Percentiles rank a stretch among this genome's conserved stretches.
phyloP scores from a whole-genome alignment of 2,113 vertebrate genomes.

The Lasiurus cinereus region DNA sequence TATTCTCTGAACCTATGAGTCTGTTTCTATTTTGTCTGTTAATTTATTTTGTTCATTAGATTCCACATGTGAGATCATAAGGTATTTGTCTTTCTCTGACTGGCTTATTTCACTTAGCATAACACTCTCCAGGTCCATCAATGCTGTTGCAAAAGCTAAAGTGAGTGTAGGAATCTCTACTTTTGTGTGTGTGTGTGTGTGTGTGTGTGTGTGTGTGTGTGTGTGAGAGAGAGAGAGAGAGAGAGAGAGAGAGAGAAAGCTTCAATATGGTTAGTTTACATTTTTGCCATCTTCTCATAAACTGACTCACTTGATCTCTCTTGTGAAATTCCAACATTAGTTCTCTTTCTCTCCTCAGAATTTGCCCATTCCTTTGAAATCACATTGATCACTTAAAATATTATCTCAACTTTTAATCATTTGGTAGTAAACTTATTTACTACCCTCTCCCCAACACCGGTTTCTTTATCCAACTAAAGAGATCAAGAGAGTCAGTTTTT shows the following conservation, averaged over 20 bases:
- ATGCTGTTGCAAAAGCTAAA: not conserved
- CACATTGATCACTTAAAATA: constrained; percentile 34
- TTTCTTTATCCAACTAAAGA: constrained; percentile 16
- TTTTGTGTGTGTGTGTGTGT: not conserved
- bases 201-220: not conserved
- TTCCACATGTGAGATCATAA: not conserved
- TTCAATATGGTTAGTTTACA: not conserved
- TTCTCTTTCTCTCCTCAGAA: not conserved
- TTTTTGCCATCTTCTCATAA: constrained; percentile 5
- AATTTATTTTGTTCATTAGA: not conserved
- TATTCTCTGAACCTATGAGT: not conserved
- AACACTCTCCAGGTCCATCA: not conserved
- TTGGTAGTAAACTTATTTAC: not conserved
- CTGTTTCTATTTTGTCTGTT: not conserved
- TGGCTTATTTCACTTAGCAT: not conserved
- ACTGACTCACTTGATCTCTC: not conserved
- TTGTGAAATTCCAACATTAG: not conserved
- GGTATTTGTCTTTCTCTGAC: not conserved
- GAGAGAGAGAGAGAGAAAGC: not conserved
- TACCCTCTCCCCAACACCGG: not conserved
- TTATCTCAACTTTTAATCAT: constrained; percentile 1
- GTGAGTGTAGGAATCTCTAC: not conserved
- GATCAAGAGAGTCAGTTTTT: not conserved
- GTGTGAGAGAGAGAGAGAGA: no score
- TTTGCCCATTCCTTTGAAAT: constrained; percentile 30